Evolutionary conservation across 2,113 vertebrate species (phyloP).

Genomic region (Proteles cristata): DNA sequence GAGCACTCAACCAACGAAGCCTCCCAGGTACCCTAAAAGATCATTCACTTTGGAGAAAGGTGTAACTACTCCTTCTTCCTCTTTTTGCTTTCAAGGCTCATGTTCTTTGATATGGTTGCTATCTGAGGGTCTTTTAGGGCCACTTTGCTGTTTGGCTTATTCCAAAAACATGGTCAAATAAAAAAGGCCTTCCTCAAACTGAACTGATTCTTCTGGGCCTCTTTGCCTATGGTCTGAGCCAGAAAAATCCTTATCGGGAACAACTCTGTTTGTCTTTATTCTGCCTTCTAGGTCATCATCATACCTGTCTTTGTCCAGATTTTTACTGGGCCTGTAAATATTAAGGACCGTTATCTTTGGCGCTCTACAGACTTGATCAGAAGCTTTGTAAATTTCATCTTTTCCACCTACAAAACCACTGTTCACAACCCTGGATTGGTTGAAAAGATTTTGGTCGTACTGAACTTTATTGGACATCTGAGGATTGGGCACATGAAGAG

Average conservation of each 20-base stretch:
- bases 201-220: slow-evolving; percentile 93
- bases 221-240: slow-evolving; percentile 93
- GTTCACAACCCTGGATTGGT: slow-evolving; percentile 97
- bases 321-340: slow-evolving; percentile 97
- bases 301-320: slow-evolving; percentile 94
- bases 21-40: slow-evolving; percentile 45
- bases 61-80: slow-evolving; percentile 94
- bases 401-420: slow-evolving; percentile 97
- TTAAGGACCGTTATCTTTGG: slow-evolving; percentile 96
- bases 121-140: slow-evolving; percentile 95
- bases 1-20: no score
- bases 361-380: slow-evolving; percentile 95
- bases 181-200: slow-evolving; percentile 98
- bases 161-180: slow-evolving; percentile 99
- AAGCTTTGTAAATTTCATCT: slow-evolving; percentile 97
- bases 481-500: slow-evolving; percentile 94
- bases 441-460: slow-evolving; percentile 97
- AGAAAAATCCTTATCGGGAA: slow-evolving; percentile 96
- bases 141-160: slow-evolving; percentile 97
- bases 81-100: slow-evolving; percentile 95
- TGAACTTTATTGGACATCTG: slow-evolving; percentile 94
- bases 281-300: slow-evolving; percentile 95
- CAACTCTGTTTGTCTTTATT: slow-evolving; percentile 95
- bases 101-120: slow-evolving; percentile 96
- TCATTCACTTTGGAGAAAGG: slow-evolving; percentile 45